These are phyloP conservation scores for Ophion ventricosus DNA, from an alignment of 2,888 invertebrate species.

Conservation along the genomic window DNA sequence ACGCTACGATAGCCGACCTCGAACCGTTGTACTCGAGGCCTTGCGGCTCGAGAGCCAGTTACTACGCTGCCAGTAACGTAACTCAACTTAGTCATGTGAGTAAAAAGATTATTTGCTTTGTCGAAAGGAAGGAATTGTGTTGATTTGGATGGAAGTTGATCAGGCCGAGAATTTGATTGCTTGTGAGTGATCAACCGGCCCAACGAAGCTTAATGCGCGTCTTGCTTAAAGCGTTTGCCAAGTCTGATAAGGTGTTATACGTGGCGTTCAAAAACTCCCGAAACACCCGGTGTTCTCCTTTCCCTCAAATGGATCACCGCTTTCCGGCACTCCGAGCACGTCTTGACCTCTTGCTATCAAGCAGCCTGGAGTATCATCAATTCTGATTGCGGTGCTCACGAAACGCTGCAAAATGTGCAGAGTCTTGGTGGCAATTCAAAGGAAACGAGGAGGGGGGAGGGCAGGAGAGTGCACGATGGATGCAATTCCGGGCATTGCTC, in stretches of 20 bases:
- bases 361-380: not conserved
- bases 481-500: constrained; percentile 4
- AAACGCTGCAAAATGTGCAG: not conserved
- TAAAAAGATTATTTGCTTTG: constrained; percentile 41
- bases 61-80: constrained; percentile 92
- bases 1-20: constrained; percentile 92
- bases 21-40: constrained; percentile 85
- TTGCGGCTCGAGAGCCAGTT: constrained; percentile 87
- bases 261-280: not conserved
- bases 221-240: not conserved
- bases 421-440: not conserved
- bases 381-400: not conserved
- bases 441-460: not conserved
- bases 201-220: not conserved
- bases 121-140: constrained; percentile 7
- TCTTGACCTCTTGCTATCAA: constrained; percentile 4
- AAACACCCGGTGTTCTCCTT: not conserved
- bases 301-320: not conserved
- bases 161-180: constrained; percentile 7
- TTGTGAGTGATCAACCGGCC: not conserved
- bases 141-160: constrained; percentile 14
- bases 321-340: not conserved
- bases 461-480: constrained; percentile 6
- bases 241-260: not conserved
- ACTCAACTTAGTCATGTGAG: constrained; percentile 89